Evolutionary conservation across 1,140 invertebrate species (phyloP).

Genomic region (Drosophila serrata): DNA sequence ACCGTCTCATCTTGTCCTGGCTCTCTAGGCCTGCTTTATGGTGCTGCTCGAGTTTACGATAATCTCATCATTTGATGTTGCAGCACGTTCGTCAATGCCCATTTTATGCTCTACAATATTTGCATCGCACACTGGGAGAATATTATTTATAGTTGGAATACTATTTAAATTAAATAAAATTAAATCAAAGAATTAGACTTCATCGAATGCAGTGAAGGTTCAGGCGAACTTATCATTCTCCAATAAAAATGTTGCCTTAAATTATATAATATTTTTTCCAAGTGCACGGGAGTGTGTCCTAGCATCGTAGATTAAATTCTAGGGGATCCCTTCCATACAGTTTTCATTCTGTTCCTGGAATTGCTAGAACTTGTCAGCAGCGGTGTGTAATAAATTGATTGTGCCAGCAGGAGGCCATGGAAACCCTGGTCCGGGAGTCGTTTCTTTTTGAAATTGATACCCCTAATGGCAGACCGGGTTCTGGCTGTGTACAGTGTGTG

Average conservation of each 20-base stretch:
- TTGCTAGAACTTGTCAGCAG: slow-evolving; percentile 75
- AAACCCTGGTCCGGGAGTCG: slow-evolving; percentile 30
- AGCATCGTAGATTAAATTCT: slow-evolving; percentile 46
- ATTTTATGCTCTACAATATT: slow-evolving; percentile 77
- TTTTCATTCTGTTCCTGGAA: slow-evolving; percentile 38
- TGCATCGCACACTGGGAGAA: slow-evolving; percentile 50
- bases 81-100: slow-evolving; percentile 76
- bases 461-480: slow-evolving; percentile 49
- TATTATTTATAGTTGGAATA: not conserved
- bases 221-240: not conserved
- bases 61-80: slow-evolving; percentile 84
- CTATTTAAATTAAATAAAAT: not conserved
- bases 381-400: slow-evolving; percentile 78
- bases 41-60: slow-evolving; percentile 72
- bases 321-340: slow-evolving; percentile 1
- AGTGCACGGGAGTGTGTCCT: slow-evolving; percentile 17
- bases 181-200: too few relatives aligned
- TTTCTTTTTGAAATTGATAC: slow-evolving; percentile 77
- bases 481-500: slow-evolving; percentile 9
- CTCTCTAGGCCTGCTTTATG: slow-evolving; percentile 63
- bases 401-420: slow-evolving; percentile 59
- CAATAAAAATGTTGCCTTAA: not conserved
- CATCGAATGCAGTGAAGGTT: not conserved
- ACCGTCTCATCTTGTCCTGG: slow-evolving; percentile 13
- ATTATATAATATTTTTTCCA: slow-evolving; percentile 6